Percentiles rank a stretch among this genome's conserved stretches.
Conservation (phyloP, 1,140 invertebrate species). For the Orchesella cincta region DNA sequence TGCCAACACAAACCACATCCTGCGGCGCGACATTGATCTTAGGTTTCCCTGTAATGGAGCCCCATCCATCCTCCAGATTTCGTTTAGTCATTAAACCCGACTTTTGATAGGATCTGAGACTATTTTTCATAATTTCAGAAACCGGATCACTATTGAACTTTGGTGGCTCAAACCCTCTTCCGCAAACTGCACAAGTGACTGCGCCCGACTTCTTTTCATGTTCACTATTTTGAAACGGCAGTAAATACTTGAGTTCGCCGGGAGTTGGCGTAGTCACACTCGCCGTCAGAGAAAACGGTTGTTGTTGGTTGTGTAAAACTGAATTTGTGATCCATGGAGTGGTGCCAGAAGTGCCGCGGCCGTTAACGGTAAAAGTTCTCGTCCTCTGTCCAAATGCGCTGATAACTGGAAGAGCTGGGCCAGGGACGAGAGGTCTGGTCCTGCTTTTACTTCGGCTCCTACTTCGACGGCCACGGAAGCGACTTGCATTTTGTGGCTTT, state of each 20-base stretch:
- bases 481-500: neutral
- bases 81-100: neutral
- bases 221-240: too few species aligned
- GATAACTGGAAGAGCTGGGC: neutral
- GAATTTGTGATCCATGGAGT: neutral
- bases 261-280: too few species aligned
- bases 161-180: neutral
- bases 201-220: too few species aligned
- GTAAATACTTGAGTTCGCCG: too few species aligned
- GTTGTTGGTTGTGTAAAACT: too few species aligned
- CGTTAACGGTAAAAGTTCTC: neutral
- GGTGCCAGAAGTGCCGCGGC: neutral
- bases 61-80: neutral
- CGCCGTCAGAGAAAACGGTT: too few species aligned
- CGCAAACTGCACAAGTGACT: too few species aligned
- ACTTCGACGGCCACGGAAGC: neutral
- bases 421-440: too few species aligned
- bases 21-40: neutral
- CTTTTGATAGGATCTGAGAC: neutral
- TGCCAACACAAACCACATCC: neutral
- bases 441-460: neutral
- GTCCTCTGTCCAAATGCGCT: neutral
- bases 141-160: neutral
- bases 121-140: neutral
- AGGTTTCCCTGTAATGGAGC: neutral